Evolutionary conservation across 2,113 vertebrate species (phyloP), one percentile per base, ranked within the genome.

Genomic region (Alectura lathami): DNA sequence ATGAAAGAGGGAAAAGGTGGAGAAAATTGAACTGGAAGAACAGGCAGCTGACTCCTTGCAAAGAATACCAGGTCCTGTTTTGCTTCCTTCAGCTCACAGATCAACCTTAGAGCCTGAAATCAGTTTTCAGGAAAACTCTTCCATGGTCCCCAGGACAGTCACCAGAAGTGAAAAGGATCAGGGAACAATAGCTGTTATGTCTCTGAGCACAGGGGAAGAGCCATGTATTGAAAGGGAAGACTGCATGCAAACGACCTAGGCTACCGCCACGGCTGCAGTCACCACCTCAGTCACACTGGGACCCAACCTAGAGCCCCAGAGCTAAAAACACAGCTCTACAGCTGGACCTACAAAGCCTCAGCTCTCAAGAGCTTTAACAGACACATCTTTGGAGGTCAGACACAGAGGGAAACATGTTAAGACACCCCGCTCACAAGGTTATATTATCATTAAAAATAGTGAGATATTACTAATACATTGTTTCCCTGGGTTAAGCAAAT

Each of bases 391-490:
- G 60, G 64, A 91, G 79, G 86, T 94, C 76, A 91, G 51, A 88
- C 93, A 88, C 76, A 95, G 90, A 86, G 63, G n/a, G 56, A 83
- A 89, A 76, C 68, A 81, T 45, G 54, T 86, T 89, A 91, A 95
- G 69, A 81, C 40, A 93, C 72, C 17, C 59, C 77, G 72, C 88
- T 91, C 91, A 95, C 56, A 80, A 83, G 89, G 92, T 91, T 95
- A 93, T 91, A 87, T 95, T 96, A 94, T 94, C 79, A 94, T 93
- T 93, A 88, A 94, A 96, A 97, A 97, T 95, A 96, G 43, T 85
- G 77, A 86, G 42, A 32, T 83, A 86, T 78, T 95, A 91, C 47
- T 87, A 86, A 93, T 81, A 92, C 64, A 80, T 62, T 77, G 79
- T 78, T 93, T 93, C 79, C 76, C 64, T 60, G 38, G 79, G 91